phyloP scores from a whole-genome alignment of 2,888 invertebrate genomes.

The Mesoligia furuncula region DNA sequence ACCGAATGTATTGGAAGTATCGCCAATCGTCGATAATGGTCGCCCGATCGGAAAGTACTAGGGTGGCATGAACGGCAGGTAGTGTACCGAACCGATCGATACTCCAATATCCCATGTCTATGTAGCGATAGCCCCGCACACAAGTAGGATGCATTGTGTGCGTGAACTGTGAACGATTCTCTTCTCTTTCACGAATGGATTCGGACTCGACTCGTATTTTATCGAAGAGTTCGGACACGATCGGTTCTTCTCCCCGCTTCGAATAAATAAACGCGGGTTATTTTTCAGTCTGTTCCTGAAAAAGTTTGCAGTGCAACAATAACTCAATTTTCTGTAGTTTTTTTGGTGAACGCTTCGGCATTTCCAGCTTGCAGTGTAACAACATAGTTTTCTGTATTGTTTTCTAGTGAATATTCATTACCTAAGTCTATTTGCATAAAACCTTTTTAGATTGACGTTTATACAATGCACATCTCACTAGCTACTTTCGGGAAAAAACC shows the following conservation, averaged over 20 bases:
- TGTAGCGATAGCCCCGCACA: conserved; percentile 42
- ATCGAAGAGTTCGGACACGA: conserved; percentile 10
- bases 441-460: not conserved
- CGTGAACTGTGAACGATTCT: conserved; percentile 43
- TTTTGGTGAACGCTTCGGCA: no score
- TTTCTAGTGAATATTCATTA: not conserved
- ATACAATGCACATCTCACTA: not conserved
- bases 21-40: conserved; percentile 45
- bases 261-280: not conserved
- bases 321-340: not conserved
- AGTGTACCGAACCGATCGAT: conserved; percentile 60
- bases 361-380: not conserved
- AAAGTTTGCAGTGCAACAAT: not conserved
- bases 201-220: conserved; percentile 33
- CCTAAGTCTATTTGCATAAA: not conserved
- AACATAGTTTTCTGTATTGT: no score
- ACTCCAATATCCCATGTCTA: conserved; percentile 56
- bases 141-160: conserved; percentile 49
- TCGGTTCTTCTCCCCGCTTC: conserved; percentile 12
- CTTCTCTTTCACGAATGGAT: conserved; percentile 37
- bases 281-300: conserved; percentile 8
- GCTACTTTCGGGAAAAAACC: conserved; percentile 2
- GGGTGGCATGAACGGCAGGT: conserved; percentile 51
- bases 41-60: conserved; percentile 58
- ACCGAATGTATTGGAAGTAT: conserved; percentile 51